Base-by-base conservation (phyloP, 2,888 invertebrate species). In the Eupithecia centaureata region DNA sequence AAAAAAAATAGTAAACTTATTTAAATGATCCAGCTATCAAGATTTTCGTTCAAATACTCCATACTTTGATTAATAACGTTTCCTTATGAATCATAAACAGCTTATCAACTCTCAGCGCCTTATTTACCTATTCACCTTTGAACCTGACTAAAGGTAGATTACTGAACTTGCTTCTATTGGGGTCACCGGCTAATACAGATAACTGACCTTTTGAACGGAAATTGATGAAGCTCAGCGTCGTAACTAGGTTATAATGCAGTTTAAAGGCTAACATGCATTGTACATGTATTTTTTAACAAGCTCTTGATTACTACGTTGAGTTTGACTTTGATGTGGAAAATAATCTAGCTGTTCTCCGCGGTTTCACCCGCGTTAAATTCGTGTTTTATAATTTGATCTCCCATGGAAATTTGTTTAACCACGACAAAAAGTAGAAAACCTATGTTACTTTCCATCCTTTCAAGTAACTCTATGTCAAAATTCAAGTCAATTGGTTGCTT, bases 181-280 rank as follows among this genome's bases (percentile, higher is more conserved):
- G 72, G 71, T 72, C 71, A 64, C 60, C 61, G 63, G 65, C 57
- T 70, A 63, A 65, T 70, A 65, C 35, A 27, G 63, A 68, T 64
- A 62, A 62, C 52, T 66, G 63, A 66, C 63, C 65, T 68, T 62
- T 65, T 15, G 47, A 62, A 59, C 62, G 62, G 61, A 65, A 65
- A 62, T 68, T 65, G 68, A 68, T 64, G 58, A 57, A 51, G 47
- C 38, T 28, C 25, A 60, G 60, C 28, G 59, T 33, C 47, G 25
- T 54, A 68, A 63, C 63, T 28, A 27, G 58, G 64, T 58, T 65
- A 54, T 60, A 65, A 62, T 68, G 64, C 65, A 61, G 58, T 68
- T 67, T 70, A 77, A 72, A 76, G 75, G 52, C 30, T 42, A 75
- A 74, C 57, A 57, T 22, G 8, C 25, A 27, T 27, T 27, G 47